Conservation (phyloP, 2,797 vertebrate species). For the Nyctalus aviator region DNA sequence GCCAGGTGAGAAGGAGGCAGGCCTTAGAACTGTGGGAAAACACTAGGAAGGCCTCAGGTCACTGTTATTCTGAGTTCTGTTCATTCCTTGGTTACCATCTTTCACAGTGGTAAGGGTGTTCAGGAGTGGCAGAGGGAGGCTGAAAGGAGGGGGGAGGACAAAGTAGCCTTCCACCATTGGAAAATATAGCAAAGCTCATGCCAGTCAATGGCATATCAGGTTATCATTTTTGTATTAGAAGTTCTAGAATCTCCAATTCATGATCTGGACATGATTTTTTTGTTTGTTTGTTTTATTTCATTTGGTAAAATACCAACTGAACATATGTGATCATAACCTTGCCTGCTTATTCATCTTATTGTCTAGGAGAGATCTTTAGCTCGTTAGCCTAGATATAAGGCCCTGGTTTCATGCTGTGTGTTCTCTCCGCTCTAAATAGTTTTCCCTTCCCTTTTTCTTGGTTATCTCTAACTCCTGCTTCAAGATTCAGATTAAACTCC, state of each 20-base stretch:
- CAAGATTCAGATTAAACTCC: neutral
- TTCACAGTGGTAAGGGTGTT: neutral
- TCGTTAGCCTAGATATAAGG: neutral
- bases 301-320: neutral
- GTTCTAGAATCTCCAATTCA: neutral
- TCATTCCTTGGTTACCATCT: neutral
- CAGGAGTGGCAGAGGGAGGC: too few species aligned
- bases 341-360: neutral
- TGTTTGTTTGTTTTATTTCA: neutral
- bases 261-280: neutral
- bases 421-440: neutral
- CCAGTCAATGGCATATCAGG: neutral
- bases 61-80: neutral
- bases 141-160: neutral
- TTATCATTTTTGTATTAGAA: neutral
- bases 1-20: too few species aligned
- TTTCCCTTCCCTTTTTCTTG: neutral
- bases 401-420: neutral
- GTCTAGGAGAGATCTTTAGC: neutral
- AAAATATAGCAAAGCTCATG: neutral
- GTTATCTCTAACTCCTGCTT: constrained; percentile 7
- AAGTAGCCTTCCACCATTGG: neutral
- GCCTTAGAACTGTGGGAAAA: neutral
- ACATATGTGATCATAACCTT: neutral
- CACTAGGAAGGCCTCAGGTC: neutral